Evolutionary conservation across 1,140 invertebrate species (phyloP), one percentile per base, ranked within the genome.

Genomic region (Triops cancriformis): DNA sequence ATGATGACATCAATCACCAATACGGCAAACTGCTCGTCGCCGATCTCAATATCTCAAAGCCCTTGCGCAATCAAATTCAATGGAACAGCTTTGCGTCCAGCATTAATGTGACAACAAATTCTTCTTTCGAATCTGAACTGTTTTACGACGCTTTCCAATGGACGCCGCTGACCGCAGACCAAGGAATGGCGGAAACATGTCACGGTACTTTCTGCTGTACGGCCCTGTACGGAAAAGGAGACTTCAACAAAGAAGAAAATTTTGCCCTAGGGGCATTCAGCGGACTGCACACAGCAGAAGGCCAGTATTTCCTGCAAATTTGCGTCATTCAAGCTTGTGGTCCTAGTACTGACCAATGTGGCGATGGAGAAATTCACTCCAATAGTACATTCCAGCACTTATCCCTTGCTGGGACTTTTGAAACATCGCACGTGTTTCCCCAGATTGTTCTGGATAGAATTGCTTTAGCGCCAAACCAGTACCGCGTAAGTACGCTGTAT

Each of bases 221-320:
- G 14, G 76, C 72, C 12, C 43, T 26, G 37, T 77, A 77, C 26
- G 11, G 64, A 28, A 77, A 77, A 18, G 51, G n/a, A 7, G 26
- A 27, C n/a, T 11, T 14, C 9, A 10, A 12, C 23, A 28, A 76
- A 10, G 23, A 27, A 23, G 76, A 77, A 76, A 37, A 64, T 27
- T 77, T 77, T 72, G 76, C 76, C 14, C 7, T 77, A 14, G 76
- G 76, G 14, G 76, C 64, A 6, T 77, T 74, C 27, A 72, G 72
- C 37, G 76, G 76, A 11, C 18, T 77, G 18, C 76, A 77, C 18
- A 41, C 27, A 28, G 76, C 37, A 7, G 72, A 77, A 72, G 76
- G 76, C 51, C 76, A 76, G 76, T 77, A 77, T 28, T 77, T 64
- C 64, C 37, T 77, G 28, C 51, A 77, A 23, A 26, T 77, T 27